Evolutionary conservation across 2,797 vertebrate genomes (phyloP), one percentile per base, ranked within the genome.

Genomic region (Orientallactaga sibirica): DNA sequence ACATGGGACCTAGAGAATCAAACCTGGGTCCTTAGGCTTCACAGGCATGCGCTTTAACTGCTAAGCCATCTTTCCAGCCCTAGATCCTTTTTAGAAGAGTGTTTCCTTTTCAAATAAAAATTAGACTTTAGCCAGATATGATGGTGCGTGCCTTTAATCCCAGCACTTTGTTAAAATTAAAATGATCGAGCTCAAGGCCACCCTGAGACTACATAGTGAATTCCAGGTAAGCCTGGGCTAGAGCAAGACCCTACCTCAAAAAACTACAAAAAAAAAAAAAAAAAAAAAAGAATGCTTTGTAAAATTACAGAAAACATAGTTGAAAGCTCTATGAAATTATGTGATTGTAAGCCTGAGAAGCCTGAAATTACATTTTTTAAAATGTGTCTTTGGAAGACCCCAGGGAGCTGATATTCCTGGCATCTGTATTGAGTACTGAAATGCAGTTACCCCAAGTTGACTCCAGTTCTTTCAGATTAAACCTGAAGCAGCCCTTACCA

Each of bases 361-460:
- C 43, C 66, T n/a, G 3, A 25, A 8, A 18, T 9, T 5, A 19
- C 29, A 41, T 37, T 37, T 37, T 37, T 37, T 37, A 2, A 55
- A 43, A 55, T 84, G 64, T 52, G 15, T 90, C 71, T 88, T 29
- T 90, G 37, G 37, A 85, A 68, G 33, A 55, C 52, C 33, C 9
- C 64, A n/a, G 19, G 58, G n/a, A 11, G 22, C 67, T 64, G 62
- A 55, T 92, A 48, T 58, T 58, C 55, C 55, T 58, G 55, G 16
- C 75, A 87, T 95, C 91, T 91, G 6, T 82, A 24, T 75, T 96
- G 74, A 94, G 62, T 71, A 37, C 66, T 78, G 79, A 73, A 92
- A 93, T 76, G 62, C 91, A 91, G 74, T 88, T 82, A 83, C 1
- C 90, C 62, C 43, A 66, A 41, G 7, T 48, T 75, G 88, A 90